Evolutionary conservation across 2,797 vertebrate genomes (phyloP), one percentile per base, ranked within the genome.

Genomic region (Coracias cyanogaster): DNA sequence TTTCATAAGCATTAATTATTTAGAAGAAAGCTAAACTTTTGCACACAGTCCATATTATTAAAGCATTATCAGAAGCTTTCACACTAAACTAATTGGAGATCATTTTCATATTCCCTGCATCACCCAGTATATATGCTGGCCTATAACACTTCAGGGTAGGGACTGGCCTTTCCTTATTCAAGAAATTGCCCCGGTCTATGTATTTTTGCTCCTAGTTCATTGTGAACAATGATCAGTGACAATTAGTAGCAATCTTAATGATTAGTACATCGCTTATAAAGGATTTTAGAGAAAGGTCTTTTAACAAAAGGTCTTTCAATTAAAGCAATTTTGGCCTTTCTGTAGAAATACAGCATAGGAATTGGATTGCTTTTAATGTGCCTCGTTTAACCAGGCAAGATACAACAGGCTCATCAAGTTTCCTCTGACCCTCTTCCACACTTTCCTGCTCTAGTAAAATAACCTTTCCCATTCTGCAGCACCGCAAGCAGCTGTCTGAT

Each of bases 1-100:
- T 65, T 86, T 86, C 84, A 55, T 46, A 72, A 73, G 52, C 12
- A 7, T 84, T 86, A 90, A 89, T 94, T 89, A 84, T 61, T 84
- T 89, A 90, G 39, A 94, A 52, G 72, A 86, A 95, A 93, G 65
- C 24, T 70, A 76, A 81, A 45, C 85, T 89, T 66, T 88, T 93
- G 15, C 83, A 61, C 65, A 24, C 92, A 90, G 37, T 54, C 62
- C 52, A 14, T 82, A 61, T 94, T 92, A 86, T 73, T 84, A 65
- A 94, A 95, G 83, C 7, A 67, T 73, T 94, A 89, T 88, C 89
- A 88, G 82, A 88, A 65, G 52, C 43, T 87, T 86, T 49, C 77
- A 84, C 41, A 37, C 67, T 84, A 82, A 95, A 71, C 26, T 82
- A 77, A 91, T 10, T 87, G 52, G 55, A n/a, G 33, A 84, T 86